Conservation (phyloP, 1,140 invertebrate species). For the Drosophila micromelanica region DNA sequence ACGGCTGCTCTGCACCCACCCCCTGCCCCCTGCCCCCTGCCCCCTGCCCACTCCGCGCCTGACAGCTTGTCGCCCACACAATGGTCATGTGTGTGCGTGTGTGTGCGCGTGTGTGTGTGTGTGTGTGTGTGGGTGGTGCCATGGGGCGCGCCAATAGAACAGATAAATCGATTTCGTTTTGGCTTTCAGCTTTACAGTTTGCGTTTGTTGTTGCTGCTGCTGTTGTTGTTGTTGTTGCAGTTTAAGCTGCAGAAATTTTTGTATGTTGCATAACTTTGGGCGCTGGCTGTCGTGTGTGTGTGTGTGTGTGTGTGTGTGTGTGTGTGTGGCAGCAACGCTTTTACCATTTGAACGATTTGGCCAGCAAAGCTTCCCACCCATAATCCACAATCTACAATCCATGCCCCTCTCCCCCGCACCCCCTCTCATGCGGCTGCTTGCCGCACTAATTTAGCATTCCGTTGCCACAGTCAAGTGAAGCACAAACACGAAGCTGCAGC, state of each 20-base stretch:
- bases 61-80: slow-evolving; percentile 36
- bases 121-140: slow-evolving; percentile 23
- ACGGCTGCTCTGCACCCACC: background rate
- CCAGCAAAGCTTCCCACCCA: slow-evolving; percentile 2
- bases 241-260: slow-evolving; percentile 40
- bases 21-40: too few relatives aligned
- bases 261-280: slow-evolving; percentile 34
- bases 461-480: slow-evolving; percentile 63
- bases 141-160: slow-evolving; percentile 62
- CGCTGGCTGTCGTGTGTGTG: slow-evolving; percentile 5
- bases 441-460: slow-evolving; percentile 76
- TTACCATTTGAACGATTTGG: slow-evolving; percentile 25
- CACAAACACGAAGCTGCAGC: slow-evolving; percentile 65
- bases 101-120: slow-evolving; percentile 13
- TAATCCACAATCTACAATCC: slow-evolving; percentile 2
- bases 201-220: slow-evolving; percentile 17
- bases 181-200: slow-evolving; percentile 37
- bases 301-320: background rate
- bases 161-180: slow-evolving; percentile 77
- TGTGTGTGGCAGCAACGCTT: slow-evolving; percentile 22
- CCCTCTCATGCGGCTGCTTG: background rate
- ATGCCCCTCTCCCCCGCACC: background rate
- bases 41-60: background rate
- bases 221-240: slow-evolving; percentile 30
- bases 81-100: slow-evolving; percentile 38